Percentiles rank a stretch among this genome's conserved stretches.
These are phyloP conservation scores for Cyprinus carpio DNA, from an alignment of 2,113 vertebrate species.

Conservation along the genomic window DNA sequence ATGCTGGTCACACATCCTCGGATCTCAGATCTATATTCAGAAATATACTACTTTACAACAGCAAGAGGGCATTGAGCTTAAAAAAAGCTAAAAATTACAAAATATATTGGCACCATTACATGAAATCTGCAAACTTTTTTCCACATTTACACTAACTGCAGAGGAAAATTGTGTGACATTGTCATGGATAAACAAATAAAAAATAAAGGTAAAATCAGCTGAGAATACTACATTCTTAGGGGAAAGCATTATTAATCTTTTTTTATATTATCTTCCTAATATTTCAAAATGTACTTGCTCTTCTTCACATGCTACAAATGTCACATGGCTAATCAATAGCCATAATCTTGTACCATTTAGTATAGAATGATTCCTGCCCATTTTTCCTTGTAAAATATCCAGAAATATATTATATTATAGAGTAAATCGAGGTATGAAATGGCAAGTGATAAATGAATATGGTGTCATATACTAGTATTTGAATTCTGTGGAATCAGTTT, in stretches of 20 bases:
- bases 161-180: background rate
- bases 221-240: background rate
- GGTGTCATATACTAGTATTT: background rate
- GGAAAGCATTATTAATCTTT: background rate
- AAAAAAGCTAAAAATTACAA: background rate
- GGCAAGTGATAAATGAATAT: background rate
- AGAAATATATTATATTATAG: background rate
- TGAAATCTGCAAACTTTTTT: background rate
- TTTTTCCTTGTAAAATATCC: background rate
- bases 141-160: background rate
- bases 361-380: background rate
- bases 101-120: background rate
- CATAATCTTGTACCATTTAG: background rate
- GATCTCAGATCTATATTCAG: conserved; percentile 13
- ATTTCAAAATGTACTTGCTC: background rate
- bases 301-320: background rate
- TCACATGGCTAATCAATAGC: background rate
- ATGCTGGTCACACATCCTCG: background rate
- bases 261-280: background rate
- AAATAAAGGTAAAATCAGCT: too few relatives aligned
- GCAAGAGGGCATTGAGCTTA: background rate
- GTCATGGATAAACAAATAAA: background rate
- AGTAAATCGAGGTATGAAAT: background rate
- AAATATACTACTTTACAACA: background rate
- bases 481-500: background rate